Percentiles rank a stretch among this genome's conserved stretches.
These are phyloP conservation scores for Mus pahari DNA, from an alignment of 2,113 vertebrate species.

Conservation along the genomic window DNA sequence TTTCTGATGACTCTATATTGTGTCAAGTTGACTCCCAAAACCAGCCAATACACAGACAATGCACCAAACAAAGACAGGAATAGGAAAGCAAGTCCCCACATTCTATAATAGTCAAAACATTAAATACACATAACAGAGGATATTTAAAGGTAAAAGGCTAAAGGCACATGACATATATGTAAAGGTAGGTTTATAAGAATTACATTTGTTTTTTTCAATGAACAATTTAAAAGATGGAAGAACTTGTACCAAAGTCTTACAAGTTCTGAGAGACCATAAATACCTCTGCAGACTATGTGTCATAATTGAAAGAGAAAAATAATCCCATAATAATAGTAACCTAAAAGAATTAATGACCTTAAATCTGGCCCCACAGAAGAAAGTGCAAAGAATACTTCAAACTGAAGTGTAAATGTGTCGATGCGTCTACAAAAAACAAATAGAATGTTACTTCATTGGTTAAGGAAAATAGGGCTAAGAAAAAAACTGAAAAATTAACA, in stretches of 20 bases:
- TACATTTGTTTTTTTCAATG: neutral
- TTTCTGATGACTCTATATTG: neutral
- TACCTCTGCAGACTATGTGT: neutral
- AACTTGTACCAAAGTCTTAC: neutral
- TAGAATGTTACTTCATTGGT: neutral
- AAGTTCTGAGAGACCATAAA: neutral
- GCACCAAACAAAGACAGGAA: neutral
- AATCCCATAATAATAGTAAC: neutral
- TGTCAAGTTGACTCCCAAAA: neutral
- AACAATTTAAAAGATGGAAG: neutral
- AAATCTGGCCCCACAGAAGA: neutral
- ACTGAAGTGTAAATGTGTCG: neutral
- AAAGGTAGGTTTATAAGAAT: neutral
- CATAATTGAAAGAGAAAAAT: neutral
- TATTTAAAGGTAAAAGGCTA: neutral
- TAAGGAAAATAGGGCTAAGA: neutral
- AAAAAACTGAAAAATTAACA: neutral
- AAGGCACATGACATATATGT: neutral
- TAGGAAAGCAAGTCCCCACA: neutral
- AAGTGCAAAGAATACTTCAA: neutral
- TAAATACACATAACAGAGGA: neutral
- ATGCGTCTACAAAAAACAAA: neutral
- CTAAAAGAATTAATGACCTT: neutral
- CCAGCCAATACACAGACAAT: neutral
- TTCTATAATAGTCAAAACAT: neutral